Evolutionary conservation across 2,888 invertebrate species (phyloP), one percentile per base, ranked within the genome.

Genomic region (Oscheius sp.): DNA sequence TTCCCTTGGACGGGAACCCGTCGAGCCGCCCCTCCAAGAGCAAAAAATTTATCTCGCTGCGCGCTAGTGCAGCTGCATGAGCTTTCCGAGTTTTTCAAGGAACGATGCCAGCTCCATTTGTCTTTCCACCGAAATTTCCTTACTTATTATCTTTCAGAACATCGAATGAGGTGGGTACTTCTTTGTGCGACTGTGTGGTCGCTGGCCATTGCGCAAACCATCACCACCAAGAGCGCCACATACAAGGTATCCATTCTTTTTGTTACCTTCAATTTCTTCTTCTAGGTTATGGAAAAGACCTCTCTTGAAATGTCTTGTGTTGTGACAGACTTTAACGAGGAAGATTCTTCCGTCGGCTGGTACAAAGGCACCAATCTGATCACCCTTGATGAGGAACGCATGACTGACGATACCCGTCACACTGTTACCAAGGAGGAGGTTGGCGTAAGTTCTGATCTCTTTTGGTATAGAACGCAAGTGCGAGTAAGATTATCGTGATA

Each of bases 281-380:
- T 50, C 35, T 84, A 73, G 73, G 66, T 65, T 9, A 53, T 58
- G 57, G 73, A 73, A 55, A 37, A 37, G 7, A 32, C 32, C 13
- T 42, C 57, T 7, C 33, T 73, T 33, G 66, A 73, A 33, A 29
- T 73, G 55, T 57, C 65, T n/a, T 73, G 73, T 42, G 7, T 35
- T 42, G 66, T 73, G 53, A 48, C 65, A 13, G 73, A 73, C 35
- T 21, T 68, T 53, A 63, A 13, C 7, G 48, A 53, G 11, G 75
- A 73, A 47, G 77, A 75, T 33, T 48, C 65, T 1, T 65, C 63
- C 2, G 70, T 77, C 35, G 47, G 73, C 7, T 77, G 77, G 77
- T 72, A 75, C 65, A 73, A 66, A 59, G 70, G 63, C n/a, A 65
- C 73, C 47, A 70, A 77, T 37, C 62, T 70, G 21, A 21, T 77